Evolutionary conservation across 2,888 invertebrate genomes (phyloP).

Genomic region (Limulus polyphemus): DNA sequence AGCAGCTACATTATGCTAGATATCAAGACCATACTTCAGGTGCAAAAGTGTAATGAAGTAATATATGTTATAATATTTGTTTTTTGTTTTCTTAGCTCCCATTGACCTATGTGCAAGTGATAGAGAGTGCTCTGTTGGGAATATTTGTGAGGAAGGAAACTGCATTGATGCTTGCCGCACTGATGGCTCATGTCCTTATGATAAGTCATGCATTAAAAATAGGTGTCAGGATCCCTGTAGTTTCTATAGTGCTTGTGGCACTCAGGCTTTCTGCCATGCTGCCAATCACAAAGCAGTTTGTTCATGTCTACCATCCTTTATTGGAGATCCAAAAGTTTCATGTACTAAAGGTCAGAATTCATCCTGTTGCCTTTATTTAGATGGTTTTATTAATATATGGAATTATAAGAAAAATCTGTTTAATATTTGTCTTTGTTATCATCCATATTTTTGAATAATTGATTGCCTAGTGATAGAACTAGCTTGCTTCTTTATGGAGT

Average conservation of each 20-base stretch:
- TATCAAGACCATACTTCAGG: no score
- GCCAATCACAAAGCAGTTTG: constrained; percentile 57
- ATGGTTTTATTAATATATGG: no score
- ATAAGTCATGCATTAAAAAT: constrained; percentile 70
- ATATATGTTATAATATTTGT: no score
- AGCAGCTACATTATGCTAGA: no score
- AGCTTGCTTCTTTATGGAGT: no score
- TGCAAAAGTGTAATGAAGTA: no score
- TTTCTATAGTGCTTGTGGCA: constrained; percentile 45
- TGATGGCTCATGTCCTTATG: constrained; percentile 67
- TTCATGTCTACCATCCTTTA: constrained; percentile 68
- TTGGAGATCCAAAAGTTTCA: constrained; percentile 57
- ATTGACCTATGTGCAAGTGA: constrained; percentile 34
- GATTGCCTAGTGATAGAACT: no score
- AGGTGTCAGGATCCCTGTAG: constrained; percentile 69
- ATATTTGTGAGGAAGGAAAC: constrained; percentile 40
- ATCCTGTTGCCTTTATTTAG: no score
- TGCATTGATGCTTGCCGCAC: constrained; percentile 52
- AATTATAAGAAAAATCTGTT: no score
- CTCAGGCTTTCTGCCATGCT: constrained; percentile 55
- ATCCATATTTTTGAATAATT: no score
- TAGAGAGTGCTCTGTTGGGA: constrained; percentile 59
- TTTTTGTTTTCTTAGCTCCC: constrained; percentile 12
- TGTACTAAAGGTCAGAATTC: constrained; percentile 41
- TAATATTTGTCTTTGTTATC: no score